Evolutionary conservation across 2,888 invertebrate species (phyloP), one percentile per base, ranked within the genome.

Genomic region (Cerastis leucographa): DNA sequence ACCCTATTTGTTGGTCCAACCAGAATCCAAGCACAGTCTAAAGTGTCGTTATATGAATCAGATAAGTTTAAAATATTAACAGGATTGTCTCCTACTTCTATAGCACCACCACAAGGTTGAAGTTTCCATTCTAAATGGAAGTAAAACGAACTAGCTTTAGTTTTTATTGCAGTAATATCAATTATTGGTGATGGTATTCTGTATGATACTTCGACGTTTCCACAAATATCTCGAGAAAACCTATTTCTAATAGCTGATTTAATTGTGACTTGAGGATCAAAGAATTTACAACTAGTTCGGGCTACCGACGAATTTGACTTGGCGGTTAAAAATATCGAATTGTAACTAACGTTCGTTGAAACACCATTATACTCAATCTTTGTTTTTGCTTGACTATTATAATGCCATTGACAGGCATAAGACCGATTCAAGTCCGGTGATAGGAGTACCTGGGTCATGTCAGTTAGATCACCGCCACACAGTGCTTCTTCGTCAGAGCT

Each of bases 21-120:
- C 0, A 98, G 89, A 40, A 96, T 89, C 99, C 99, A 99, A 0
- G 97, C 97, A 92, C 99, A 99, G 88, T 98, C 97, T 22, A 98
- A 88, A 0, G 96, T 92, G 19, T 94, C 94, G 1, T 92, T 89
- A 68, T 94, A 86, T 87, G 95, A 95, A 66, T 90, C 89, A 0
- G 97, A 97, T 78, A 97, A 64, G 59, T 94, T 87, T 67, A 95
- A 81, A 69, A 95, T 87, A 87, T 94, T 93, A 9, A 86, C 68
- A 35, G 90, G 76, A 25, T 91, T 91, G 80, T 94, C 90, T 1
- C 88, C 89, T 14, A 94, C 83, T 0, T 81, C 84, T 2, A 97
- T 76, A 9, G 95, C 84, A 9, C 98, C 98, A 29, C 99, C 99
- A 90, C 99, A 99, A 2, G 96, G 92, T 87, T 97, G 97, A 76